Base-by-base conservation (phyloP, 2,888 invertebrate genomes). In the Notodonta ziczac region DNA sequence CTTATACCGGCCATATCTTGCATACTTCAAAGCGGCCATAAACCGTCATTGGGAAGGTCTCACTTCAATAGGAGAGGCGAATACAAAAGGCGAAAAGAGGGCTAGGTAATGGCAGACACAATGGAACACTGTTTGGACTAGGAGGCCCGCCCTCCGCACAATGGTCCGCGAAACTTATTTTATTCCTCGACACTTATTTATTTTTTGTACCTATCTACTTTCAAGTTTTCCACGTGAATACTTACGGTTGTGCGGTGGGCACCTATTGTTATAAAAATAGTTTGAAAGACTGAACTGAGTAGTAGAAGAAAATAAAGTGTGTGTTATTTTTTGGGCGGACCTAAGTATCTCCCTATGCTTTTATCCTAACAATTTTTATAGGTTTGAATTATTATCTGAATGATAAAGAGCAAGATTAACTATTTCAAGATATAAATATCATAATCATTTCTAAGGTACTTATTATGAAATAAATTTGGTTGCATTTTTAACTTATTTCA, bases 71-170 rank as follows among this genome's bases (percentile, higher is more conserved):
- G 91, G 83, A 87, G 88, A 88, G 87, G 80, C 84, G 89, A 89
- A 86, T 84, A 93, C 92, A 92, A 93, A 91, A 87, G 91, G 85
- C 85, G 89, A 88, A 90, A 88, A 88, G 90, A 91, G 91, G 90
- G 91, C 91, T 91, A 91, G 90, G 92, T 92, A 91, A 92, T 92
- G 88, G 90, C 84, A 85, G 88, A 88, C 91, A 93, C 92, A 93
- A 92, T 91, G 88, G 90, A 86, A 88, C 84, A 90, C 90, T 93
- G 92, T 93, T 93, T 92, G 91, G 88, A 90, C 91, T 91, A 88
- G 89, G 77, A 80, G 85, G 83, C 58, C 82, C 74, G 71, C 76
- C 85, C 86, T 84, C 82, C 80, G 76, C 84, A 91, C 91, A 91
- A 90, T 90, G 86, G 83, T 80, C 81, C 86, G 86, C 88, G 83